Evolutionary conservation across 2,888 invertebrate genomes (phyloP).

Genomic region (Chrysolina oricalcia): DNA sequence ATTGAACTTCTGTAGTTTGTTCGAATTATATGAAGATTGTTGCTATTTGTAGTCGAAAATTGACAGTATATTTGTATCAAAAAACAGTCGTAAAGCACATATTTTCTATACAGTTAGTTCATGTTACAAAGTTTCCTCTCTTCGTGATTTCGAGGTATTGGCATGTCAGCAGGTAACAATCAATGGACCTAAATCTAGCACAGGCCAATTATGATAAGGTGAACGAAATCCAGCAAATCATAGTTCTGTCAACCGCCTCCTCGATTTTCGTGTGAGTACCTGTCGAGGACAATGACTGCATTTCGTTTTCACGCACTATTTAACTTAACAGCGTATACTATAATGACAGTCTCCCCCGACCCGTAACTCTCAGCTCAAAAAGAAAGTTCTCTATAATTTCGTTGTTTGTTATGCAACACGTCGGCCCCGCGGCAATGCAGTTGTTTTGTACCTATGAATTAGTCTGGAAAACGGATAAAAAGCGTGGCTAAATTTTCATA

Average conservation of each 20-base stretch:
- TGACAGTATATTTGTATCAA: too few relatives aligned
- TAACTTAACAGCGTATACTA: background rate
- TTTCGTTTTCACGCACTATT: constrained; percentile 23
- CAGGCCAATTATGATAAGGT: background rate
- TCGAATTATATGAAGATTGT: too few relatives aligned
- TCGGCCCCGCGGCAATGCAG: background rate
- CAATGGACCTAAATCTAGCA: background rate
- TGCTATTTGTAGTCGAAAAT: too few relatives aligned
- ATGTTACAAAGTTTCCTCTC: too few relatives aligned
- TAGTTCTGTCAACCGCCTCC: background rate
- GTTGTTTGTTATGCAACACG: constrained; percentile 27
- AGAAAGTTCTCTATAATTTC: constrained; percentile 30
- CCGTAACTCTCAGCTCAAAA: constrained; percentile 19
- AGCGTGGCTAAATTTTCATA: constrained; percentile 21
- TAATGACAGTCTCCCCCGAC: background rate
- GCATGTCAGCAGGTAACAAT: background rate
- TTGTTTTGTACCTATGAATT: constrained; percentile 10
- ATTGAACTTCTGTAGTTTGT: too few relatives aligned
- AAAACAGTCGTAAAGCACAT: too few relatives aligned
- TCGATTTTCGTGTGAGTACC: constrained; percentile 5
- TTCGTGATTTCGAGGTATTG: background rate
- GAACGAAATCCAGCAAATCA: background rate
- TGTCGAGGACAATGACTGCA: background rate
- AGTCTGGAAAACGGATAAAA: constrained; percentile 6
- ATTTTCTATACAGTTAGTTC: too few relatives aligned